These are phyloP conservation scores for Porites cylindrica DNA, from an alignment of 92 coral and sea anemone species.

Conservation along the genomic window DNA sequence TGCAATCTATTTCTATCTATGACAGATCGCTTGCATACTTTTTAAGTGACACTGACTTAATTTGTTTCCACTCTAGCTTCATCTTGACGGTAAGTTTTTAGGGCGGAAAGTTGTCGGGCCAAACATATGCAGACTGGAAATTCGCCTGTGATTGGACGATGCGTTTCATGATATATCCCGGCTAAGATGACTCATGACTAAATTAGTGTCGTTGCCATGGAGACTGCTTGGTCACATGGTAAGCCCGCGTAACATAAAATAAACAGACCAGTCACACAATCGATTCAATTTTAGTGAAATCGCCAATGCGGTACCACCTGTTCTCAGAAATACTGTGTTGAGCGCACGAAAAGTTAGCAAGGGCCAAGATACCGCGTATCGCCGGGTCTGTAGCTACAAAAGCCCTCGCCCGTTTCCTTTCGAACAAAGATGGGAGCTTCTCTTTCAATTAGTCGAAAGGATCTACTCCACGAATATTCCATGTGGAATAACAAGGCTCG, in stretches of 20 bases:
- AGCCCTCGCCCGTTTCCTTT: slow-evolving; percentile 32
- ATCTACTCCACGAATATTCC: slow-evolving; percentile 82
- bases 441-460: slow-evolving; percentile 87
- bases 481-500: slow-evolving; percentile 87
- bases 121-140: slow-evolving; percentile 1
- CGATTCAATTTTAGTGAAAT: slow-evolving; percentile 66
- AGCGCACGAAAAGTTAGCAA: slow-evolving; percentile 57
- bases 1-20: slow-evolving; percentile 69
- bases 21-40: slow-evolving; percentile 51
- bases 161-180: slow-evolving; percentile 19
- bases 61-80: slow-evolving; percentile 38
- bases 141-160: slow-evolving; percentile 63
- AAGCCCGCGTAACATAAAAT: slow-evolving; percentile 72
- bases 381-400: background rate
- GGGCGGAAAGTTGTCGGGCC: slow-evolving; percentile 48
- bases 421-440: slow-evolving; percentile 86
- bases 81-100: slow-evolving; percentile 6
- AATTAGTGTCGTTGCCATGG: slow-evolving; percentile 69
- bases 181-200: slow-evolving; percentile 71
- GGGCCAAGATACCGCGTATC: slow-evolving; percentile 49
- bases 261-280: slow-evolving; percentile 74
- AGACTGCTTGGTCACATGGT: slow-evolving; percentile 76
- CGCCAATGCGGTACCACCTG: slow-evolving; percentile 88
- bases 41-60: slow-evolving; percentile 71
- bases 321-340: slow-evolving; percentile 62